A percentile compares a stretch with the other conserved stretches of the same genome.
phyloP scores from a whole-genome alignment of 92 coral and sea anemone genomes.

The Heliopora coerulea region DNA sequence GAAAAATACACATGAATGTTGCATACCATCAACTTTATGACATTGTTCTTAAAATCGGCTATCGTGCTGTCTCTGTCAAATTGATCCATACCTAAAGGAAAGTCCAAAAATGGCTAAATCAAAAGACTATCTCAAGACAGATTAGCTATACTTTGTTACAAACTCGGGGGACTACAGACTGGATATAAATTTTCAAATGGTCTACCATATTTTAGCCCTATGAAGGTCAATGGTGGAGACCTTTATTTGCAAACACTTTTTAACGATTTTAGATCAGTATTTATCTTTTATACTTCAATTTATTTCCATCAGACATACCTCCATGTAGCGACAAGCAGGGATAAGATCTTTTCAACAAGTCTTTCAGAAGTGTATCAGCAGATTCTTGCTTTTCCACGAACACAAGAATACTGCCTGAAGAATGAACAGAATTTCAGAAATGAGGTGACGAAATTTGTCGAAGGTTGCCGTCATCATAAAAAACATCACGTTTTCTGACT shows the following conservation, averaged over 20 bases:
- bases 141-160: too few species aligned
- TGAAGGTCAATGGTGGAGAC: too few species aligned
- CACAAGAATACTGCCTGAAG: conserved; percentile 84
- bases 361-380: conserved; percentile 87
- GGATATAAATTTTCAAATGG: too few species aligned
- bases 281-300: too few species aligned
- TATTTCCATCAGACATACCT: conserved; percentile 54
- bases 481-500: too few species aligned
- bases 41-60: conserved; percentile 96
- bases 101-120: too few species aligned
- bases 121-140: too few species aligned
- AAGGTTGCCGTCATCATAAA: too few species aligned
- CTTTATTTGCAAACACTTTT: too few species aligned
- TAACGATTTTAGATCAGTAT: too few species aligned
- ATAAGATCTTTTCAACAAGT: conserved; percentile 74
- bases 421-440: not conserved
- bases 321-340: conserved; percentile 96
- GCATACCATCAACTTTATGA: conserved; percentile 89
- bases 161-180: too few species aligned
- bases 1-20: not conserved
- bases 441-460: not conserved
- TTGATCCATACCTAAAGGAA: conserved; percentile 87
- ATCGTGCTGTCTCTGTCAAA: conserved; percentile 97
- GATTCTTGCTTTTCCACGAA: conserved; percentile 98
- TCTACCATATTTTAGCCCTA: too few species aligned